Conservation (phyloP, 2,888 invertebrate genomes). For the Papilio demoleus region DNA sequence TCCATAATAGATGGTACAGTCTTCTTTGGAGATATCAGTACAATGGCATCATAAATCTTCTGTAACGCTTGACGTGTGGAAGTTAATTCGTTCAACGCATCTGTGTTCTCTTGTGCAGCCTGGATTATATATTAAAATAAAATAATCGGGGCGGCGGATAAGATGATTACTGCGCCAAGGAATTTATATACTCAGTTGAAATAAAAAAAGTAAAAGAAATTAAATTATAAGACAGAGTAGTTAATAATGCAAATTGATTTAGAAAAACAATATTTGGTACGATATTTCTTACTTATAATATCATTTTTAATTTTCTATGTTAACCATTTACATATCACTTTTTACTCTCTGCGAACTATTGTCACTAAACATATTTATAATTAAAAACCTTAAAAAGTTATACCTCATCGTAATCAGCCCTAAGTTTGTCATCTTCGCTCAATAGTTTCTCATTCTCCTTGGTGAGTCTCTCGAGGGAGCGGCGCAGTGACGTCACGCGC, state of each 20-base stretch:
- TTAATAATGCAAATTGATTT: too few relatives aligned
- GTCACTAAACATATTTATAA: too few relatives aligned
- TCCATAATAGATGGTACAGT: slow-evolving; percentile 82
- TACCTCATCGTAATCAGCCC: slow-evolving; percentile 91
- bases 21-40: slow-evolving; percentile 84
- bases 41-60: slow-evolving; percentile 85
- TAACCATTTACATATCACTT: too few relatives aligned
- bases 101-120: slow-evolving; percentile 82
- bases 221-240: too few relatives aligned
- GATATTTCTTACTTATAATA: too few relatives aligned
- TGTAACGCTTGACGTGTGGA: slow-evolving; percentile 84
- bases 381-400: too few relatives aligned
- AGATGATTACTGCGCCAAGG: too few relatives aligned
- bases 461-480: slow-evolving; percentile 89
- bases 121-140: slow-evolving; percentile 43
- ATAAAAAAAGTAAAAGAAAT: too few relatives aligned
- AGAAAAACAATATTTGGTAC: too few relatives aligned
- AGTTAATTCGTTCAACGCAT: slow-evolving; percentile 84
- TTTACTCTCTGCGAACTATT: too few relatives aligned
- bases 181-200: too few relatives aligned
- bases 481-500: slow-evolving; percentile 90
- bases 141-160: not conserved
- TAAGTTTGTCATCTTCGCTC: slow-evolving; percentile 89
- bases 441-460: slow-evolving; percentile 89
- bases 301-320: too few relatives aligned